Percentiles rank a stretch among this genome's conserved stretches.
phyloP scores from a whole-genome alignment of 2,797 vertebrate species.

The Gallinago solitaria region DNA sequence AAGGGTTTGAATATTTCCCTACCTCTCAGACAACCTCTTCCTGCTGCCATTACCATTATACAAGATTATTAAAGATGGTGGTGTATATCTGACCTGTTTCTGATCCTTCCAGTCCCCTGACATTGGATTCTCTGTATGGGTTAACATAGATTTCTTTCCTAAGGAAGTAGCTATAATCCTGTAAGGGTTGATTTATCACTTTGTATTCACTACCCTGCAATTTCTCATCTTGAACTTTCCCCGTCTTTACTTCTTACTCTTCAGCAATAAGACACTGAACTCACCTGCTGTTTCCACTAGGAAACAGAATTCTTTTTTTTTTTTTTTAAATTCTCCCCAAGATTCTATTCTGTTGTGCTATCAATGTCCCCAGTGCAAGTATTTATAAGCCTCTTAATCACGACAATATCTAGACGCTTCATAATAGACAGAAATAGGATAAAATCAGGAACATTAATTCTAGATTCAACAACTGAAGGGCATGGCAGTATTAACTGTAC shows the following conservation, averaged over 20 bases:
- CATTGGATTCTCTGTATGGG: slow-evolving; percentile 21
- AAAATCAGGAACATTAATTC: neutral
- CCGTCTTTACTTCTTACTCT: neutral
- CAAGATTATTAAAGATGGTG: neutral
- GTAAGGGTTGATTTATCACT: slow-evolving; percentile 54
- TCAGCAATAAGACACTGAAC: slow-evolving; percentile 15
- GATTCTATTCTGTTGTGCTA: neutral
- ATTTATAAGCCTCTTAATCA: neutral
- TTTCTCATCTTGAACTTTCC: slow-evolving; percentile 49
- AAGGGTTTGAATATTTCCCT: neutral
- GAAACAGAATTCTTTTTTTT: neutral
- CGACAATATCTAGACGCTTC: neutral
- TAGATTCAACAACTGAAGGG: neutral
- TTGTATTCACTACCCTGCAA: slow-evolving; percentile 28
- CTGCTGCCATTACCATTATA: neutral
- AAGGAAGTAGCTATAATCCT: slow-evolving; percentile 44
- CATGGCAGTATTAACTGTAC: neutral
- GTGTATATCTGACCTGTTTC: slow-evolving; percentile 34
- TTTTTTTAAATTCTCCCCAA: neutral
- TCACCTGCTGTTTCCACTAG: neutral
- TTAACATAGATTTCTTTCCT: slow-evolving; percentile 51
- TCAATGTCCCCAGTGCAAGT: neutral
- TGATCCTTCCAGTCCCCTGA: slow-evolving; percentile 31
- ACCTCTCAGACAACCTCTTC: neutral
- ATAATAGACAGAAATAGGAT: neutral